These are phyloP conservation scores for Malacosoma neustria DNA, from an alignment of 2,888 invertebrate species.

Conservation along the genomic window DNA sequence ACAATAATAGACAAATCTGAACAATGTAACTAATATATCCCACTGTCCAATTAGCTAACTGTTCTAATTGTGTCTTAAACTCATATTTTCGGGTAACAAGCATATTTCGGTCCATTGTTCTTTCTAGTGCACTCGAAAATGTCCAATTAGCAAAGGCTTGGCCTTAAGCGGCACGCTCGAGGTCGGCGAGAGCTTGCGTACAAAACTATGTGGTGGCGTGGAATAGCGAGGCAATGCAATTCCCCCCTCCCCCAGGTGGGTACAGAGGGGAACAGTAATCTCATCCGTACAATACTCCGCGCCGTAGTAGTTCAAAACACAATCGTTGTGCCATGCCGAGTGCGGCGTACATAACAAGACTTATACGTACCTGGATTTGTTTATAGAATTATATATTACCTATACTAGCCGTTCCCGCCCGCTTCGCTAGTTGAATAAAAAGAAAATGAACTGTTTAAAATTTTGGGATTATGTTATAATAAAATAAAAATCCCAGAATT, in stretches of 20 bases:
- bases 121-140: slow-evolving; percentile 38
- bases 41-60: neutral
- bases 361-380: no score
- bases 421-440: no score
- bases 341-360: no score
- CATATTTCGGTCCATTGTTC: slow-evolving; percentile 25
- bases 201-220: slow-evolving; percentile 59
- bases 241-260: slow-evolving; percentile 33
- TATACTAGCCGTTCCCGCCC: no score
- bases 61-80: neutral
- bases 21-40: no score
- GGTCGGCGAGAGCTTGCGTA: slow-evolving; percentile 56
- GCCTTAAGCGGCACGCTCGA: slow-evolving; percentile 49
- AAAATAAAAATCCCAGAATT: no score
- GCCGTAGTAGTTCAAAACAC: slow-evolving; percentile 28
- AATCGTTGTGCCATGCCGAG: slow-evolving; percentile 34
- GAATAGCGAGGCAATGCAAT: slow-evolving; percentile 44
- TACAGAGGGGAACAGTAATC: slow-evolving; percentile 51
- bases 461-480: no score
- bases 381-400: no score
- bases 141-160: slow-evolving; percentile 47
- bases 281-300: slow-evolving; percentile 43
- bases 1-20: no score
- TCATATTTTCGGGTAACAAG: slow-evolving; percentile 18
- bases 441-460: no score